Conservation (phyloP, 2,113 vertebrate species). For the Cichladusa arquata region DNA sequence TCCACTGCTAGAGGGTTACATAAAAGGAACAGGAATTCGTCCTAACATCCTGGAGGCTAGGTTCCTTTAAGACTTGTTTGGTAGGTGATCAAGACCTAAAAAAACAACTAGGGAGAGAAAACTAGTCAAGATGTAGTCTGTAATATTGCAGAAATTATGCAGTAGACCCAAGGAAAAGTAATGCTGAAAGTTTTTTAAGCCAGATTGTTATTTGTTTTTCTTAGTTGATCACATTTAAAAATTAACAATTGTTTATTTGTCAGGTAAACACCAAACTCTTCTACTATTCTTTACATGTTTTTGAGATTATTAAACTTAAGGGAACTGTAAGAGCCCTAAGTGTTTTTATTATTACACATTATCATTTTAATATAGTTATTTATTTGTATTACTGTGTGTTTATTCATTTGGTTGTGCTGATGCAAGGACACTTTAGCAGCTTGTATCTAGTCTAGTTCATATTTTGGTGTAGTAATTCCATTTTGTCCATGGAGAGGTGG, state of each 20-base stretch:
- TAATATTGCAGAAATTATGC: background rate
- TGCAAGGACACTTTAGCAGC: background rate
- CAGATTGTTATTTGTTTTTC: background rate
- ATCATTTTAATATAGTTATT: background rate
- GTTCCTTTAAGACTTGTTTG: background rate
- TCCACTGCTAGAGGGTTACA: background rate
- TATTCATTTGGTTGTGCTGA: background rate
- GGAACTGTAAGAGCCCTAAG: background rate
- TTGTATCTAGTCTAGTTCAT: background rate
- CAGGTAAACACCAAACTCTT: background rate
- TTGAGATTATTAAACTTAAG: background rate
- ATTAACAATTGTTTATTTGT: background rate
- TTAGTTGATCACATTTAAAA: background rate
- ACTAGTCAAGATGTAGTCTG: background rate
- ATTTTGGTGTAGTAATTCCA: background rate
- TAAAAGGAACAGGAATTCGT: background rate
- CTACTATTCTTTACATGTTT: background rate
- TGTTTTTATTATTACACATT: background rate
- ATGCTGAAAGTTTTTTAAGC: background rate
- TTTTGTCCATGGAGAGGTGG: background rate
- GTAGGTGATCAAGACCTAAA: background rate
- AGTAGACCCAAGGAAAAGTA: background rate
- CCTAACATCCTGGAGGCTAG: background rate
- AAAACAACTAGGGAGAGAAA: background rate
- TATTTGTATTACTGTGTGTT: background rate